Conservation (phyloP, 1,140 invertebrate species). For the Cepaea nemoralis region DNA sequence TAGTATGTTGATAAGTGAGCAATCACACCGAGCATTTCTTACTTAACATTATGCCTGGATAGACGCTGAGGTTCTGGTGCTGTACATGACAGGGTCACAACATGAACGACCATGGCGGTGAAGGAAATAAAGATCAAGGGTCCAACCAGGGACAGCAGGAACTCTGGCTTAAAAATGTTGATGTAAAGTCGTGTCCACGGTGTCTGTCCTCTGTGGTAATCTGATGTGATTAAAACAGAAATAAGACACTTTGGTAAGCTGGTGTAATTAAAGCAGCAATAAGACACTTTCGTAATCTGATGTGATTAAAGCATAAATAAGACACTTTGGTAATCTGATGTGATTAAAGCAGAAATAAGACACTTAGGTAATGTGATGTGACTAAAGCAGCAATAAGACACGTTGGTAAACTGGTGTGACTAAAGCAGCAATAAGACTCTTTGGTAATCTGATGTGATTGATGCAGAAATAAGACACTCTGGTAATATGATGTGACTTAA, state of each 20-base stretch:
- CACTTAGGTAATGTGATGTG: too few species aligned
- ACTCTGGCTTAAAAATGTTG: constrained; percentile 2
- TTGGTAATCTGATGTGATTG: background rate
- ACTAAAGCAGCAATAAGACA: too few species aligned
- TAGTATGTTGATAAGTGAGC: too few species aligned
- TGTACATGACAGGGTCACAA: background rate
- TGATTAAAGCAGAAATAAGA: background rate
- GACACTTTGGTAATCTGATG: constrained; percentile 1
- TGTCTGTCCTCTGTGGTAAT: background rate
- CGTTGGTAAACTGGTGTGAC: too few species aligned
- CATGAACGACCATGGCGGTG: background rate
- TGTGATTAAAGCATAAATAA: too few species aligned
- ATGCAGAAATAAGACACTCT: background rate
- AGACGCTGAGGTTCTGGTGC: background rate
- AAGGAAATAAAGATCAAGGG: background rate
- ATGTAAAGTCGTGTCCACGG: constrained; percentile 4
- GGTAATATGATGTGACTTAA: too few species aligned
- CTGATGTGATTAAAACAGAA: background rate
- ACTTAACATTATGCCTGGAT: background rate
- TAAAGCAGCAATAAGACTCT: too few species aligned
- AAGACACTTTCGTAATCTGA: too few species aligned
- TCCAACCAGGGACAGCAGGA: constrained; percentile 14
- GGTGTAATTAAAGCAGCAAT: too few species aligned
- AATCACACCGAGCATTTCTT: background rate
- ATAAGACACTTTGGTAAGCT: background rate